A percentile compares a stretch with the other conserved stretches of the same genome.
Evolutionary conservation across 2,888 invertebrate genomes (phyloP).

Genomic region (Protula sp.): DNA sequence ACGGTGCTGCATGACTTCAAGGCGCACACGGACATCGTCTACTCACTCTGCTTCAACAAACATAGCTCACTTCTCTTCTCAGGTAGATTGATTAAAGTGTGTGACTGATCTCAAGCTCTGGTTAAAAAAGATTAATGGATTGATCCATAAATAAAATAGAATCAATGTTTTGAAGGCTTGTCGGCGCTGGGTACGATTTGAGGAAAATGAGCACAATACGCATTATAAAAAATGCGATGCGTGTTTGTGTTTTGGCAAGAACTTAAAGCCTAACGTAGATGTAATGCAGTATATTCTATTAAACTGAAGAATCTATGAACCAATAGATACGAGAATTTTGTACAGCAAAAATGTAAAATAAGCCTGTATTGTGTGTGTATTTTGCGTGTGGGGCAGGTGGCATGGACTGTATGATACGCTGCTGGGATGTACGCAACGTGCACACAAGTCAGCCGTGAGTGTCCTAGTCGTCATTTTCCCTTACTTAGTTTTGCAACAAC

Average conservation of each 20-base stretch:
- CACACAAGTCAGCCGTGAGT: conserved; percentile 6
- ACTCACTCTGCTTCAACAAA: conserved; percentile 62
- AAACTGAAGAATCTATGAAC: not conserved
- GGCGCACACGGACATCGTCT: conserved; percentile 64
- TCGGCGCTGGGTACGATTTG: too few species aligned
- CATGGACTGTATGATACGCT: conserved; percentile 75
- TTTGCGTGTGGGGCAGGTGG: conserved; percentile 63
- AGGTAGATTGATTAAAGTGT: conserved; percentile 48
- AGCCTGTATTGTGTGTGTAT: not conserved
- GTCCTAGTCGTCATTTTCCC: not conserved
- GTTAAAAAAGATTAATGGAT: not conserved
- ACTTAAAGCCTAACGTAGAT: too few species aligned
- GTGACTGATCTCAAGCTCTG: not conserved
- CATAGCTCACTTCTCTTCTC: conserved; percentile 64
- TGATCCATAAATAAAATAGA: not conserved
- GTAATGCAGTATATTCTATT: not conserved
- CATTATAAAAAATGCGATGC: too few species aligned
- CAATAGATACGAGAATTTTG: not conserved
- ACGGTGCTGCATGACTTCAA: conserved; percentile 63
- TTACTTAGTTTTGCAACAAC: too few species aligned
- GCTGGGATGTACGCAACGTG: conserved; percentile 74
- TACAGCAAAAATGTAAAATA: too few species aligned
- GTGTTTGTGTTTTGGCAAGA: too few species aligned
- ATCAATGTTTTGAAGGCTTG: too few species aligned
- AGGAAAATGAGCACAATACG: too few species aligned